A percentile compares a stretch with the other conserved stretches of the same genome.
These are phyloP conservation scores for Magallana nippona DNA, from an alignment of 2,888 invertebrate species.

Conservation along the genomic window DNA sequence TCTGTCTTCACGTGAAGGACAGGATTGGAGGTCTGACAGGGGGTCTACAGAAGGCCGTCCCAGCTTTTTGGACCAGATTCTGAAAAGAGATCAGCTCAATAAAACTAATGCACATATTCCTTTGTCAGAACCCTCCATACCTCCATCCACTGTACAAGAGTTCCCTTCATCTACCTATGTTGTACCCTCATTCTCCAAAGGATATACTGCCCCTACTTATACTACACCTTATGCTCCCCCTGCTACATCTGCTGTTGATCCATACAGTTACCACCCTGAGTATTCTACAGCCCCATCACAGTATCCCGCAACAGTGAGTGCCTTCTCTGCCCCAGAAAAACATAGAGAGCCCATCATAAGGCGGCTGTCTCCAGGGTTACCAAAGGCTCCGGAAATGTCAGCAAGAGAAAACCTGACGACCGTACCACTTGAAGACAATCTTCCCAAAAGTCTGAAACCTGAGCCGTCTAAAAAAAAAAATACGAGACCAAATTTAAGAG, in stretches of 20 bases:
- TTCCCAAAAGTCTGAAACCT: background rate
- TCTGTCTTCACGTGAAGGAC: constrained; percentile 45
- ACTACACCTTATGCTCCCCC: background rate
- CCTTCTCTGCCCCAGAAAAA: background rate
- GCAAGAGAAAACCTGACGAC: constrained; percentile 36
- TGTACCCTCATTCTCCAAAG: background rate
- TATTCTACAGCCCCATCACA: constrained; percentile 42
- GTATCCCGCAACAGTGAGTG: background rate
- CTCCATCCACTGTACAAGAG: background rate
- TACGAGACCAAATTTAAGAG: constrained; percentile 30
- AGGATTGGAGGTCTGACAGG: constrained; percentile 28
- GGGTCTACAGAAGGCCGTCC: constrained; percentile 1
- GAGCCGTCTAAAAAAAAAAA: constrained; percentile 14
- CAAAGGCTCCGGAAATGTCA: constrained; percentile 1
- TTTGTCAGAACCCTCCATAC: background rate
- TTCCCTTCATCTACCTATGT: background rate
- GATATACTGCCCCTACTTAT: constrained; percentile 12
- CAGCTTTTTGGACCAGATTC: constrained; percentile 36
- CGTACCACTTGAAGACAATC: constrained; percentile 46
- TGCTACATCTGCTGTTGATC: background rate
- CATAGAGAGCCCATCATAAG: background rate
- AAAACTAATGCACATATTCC: constrained; percentile 32
- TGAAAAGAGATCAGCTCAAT: constrained; percentile 34
- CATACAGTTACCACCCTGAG: constrained; percentile 21
- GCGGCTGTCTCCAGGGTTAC: constrained; percentile 35